Evolutionary conservation across 2,888 invertebrate genomes (phyloP), one percentile per base, ranked within the genome.

Genomic region (Nemotelus nigrinus): DNA sequence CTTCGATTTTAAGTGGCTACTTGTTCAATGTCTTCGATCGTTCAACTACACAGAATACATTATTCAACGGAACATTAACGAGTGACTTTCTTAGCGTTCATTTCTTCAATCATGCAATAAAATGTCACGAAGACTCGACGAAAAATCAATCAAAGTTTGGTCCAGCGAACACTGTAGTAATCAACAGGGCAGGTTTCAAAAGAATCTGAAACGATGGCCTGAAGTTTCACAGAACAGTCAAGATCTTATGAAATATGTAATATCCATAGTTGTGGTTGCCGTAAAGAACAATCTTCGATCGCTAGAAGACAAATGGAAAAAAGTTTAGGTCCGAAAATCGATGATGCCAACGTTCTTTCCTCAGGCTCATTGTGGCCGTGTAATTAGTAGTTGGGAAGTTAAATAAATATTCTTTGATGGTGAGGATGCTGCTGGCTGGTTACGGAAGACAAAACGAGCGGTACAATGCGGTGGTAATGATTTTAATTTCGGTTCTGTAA

Each of bases 121-220:
- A 72, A 47, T 74, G 74, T 74, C 74, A 8, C 48, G 63, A 41
- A 48, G 39, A 74, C 41, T 10, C 63, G 47, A 63, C 57, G 8
- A 48, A 41, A 50, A 74, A 63, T 72, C 74, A 63, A 74, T 63
- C 74, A 74, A 25, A 58, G n/a, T 72, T 48, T 67, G 67, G 48
- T 67, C 47, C 8, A 57, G 3, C 25, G 57, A 25, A 25, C 25
- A 25, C 25, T 25, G 1, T 25, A 25, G 25, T 25, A 25, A 25
- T 25, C 25, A 25, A 25, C 25, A 25, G 25, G 25, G 25, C 25
- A 25, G 25, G 47, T 45, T 70, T 55, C 55, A 55, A 43, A 70
- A 55, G 43, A 7, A 50, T 50, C 50, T 8, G 6, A 50, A 7
- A 50, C 6, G 6, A 8, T 50, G 8, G 8, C 5, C 8, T 50